Percentiles rank a stretch among this genome's conserved stretches.
Conservation (phyloP, 1,140 invertebrate species). For the Stegodyphus mimosarum region DNA sequence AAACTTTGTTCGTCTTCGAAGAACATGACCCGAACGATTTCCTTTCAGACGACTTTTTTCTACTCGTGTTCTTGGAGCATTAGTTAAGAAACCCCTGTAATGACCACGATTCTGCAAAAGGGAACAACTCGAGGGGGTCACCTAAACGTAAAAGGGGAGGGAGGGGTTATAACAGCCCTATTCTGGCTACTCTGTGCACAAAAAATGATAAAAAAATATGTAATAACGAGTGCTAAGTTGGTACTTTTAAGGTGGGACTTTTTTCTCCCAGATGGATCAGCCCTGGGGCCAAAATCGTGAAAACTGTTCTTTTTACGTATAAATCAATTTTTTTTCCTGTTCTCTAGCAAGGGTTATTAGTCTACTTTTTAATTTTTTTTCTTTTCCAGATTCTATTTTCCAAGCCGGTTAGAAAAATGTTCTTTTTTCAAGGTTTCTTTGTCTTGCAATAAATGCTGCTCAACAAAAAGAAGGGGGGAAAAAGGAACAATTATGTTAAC, state of each 20-base stretch:
- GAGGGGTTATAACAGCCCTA: not conserved
- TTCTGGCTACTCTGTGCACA: not conserved
- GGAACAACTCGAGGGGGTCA: slow-evolving; percentile 3
- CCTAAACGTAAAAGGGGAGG: not conserved
- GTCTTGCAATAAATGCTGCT: too few species aligned
- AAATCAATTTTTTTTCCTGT: not conserved
- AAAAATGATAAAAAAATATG: slow-evolving; percentile 7
- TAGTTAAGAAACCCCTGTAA: slow-evolving; percentile 15
- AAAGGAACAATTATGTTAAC: not conserved
- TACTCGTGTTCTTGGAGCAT: slow-evolving; percentile 4
- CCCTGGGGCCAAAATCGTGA: slow-evolving; percentile 31
- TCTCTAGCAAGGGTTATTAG: slow-evolving; percentile 45
- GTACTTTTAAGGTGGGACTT: not conserved
- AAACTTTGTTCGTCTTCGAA: slow-evolving; percentile 9
- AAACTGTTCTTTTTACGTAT: slow-evolving; percentile 9
- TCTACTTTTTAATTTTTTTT: not conserved
- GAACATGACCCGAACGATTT: slow-evolving; percentile 23
- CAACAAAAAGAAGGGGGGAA: not conserved
- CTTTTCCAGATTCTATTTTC: not conserved
- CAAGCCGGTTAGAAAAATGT: too few species aligned
- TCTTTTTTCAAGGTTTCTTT: too few species aligned
- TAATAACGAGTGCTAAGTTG: slow-evolving; percentile 33
- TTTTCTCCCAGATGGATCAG: slow-evolving; percentile 17
- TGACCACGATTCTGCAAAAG: slow-evolving; percentile 15
- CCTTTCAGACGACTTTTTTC: slow-evolving; percentile 6